These are phyloP conservation scores for Cecidostiba fungosa DNA, from an alignment of 2,888 invertebrate species.

Conservation along the genomic window DNA sequence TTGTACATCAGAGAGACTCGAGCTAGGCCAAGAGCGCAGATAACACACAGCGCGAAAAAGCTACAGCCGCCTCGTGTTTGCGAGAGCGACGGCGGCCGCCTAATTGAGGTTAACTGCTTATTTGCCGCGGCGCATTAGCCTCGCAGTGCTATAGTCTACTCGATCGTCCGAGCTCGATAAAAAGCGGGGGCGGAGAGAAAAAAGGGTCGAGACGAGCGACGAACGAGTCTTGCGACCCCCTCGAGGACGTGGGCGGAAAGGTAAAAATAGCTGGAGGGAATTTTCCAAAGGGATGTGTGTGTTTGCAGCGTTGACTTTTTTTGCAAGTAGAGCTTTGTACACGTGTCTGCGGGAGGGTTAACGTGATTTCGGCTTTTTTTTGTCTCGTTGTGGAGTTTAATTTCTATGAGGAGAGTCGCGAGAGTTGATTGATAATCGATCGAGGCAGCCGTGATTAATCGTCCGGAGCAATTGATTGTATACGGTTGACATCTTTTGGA, in stretches of 20 bases:
- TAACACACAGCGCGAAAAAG: constrained; percentile 38
- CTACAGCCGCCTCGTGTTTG: constrained; percentile 50
- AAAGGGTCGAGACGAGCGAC: neutral
- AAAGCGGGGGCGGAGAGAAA: constrained; percentile 25
- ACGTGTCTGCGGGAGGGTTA: neutral
- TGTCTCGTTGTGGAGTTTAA: neutral
- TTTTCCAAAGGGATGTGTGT: constrained; percentile 34
- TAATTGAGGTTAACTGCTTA: constrained; percentile 76
- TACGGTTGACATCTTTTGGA: neutral
- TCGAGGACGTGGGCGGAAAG: constrained; percentile 51
- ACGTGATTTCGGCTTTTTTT: constrained; percentile 33
- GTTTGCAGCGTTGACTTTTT: neutral
- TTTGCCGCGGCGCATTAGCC: constrained; percentile 68
- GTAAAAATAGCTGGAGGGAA: constrained; percentile 54
- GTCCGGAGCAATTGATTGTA: neutral
- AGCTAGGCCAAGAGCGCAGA: constrained; percentile 49
- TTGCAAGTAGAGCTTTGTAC: neutral
- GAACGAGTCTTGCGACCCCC: constrained; percentile 21
- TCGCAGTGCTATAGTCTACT: constrained; percentile 30
- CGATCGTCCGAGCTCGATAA: constrained; percentile 55
- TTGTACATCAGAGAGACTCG: neutral
- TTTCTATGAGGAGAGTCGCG: neutral
- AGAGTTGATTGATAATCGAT: neutral
- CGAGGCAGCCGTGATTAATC: neutral
- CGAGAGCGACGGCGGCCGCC: constrained; percentile 63